These are phyloP conservation scores for Athalia rosae DNA, from an alignment of 2,888 invertebrate genomes.

Conservation along the genomic window DNA sequence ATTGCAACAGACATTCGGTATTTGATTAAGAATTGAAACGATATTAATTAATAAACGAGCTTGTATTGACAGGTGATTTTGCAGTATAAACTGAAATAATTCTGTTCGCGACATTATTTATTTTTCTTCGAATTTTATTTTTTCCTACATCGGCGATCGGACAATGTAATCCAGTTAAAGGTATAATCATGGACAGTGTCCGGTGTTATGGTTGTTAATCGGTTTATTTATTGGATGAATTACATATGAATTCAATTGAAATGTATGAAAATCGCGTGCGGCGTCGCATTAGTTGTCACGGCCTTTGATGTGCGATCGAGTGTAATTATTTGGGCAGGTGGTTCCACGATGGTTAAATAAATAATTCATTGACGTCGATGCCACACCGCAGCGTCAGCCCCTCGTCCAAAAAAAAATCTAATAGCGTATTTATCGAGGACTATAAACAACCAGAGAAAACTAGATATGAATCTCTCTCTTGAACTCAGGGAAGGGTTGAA, in stretches of 20 bases:
- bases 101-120: background rate
- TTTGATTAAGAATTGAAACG: constrained; percentile 2
- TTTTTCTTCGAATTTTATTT: background rate
- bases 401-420: no score
- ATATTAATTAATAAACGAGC: background rate
- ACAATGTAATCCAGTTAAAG: no score
- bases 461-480: no score
- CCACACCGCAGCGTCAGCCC: no score
- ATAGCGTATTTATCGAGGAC: no score
- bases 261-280: background rate
- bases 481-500: no score
- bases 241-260: background rate
- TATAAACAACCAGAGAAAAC: no score
- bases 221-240: no score
- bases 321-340: background rate
- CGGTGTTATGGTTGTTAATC: no score
- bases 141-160: background rate
- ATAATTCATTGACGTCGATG: no score
- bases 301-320: background rate
- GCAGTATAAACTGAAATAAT: constrained; percentile 18
- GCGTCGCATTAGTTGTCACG: background rate
- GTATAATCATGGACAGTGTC: no score
- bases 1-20: background rate
- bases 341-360: background rate
- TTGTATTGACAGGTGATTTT: background rate